Conservation (phyloP, 2,113 vertebrate species). For the Mellivora capensis region DNA sequence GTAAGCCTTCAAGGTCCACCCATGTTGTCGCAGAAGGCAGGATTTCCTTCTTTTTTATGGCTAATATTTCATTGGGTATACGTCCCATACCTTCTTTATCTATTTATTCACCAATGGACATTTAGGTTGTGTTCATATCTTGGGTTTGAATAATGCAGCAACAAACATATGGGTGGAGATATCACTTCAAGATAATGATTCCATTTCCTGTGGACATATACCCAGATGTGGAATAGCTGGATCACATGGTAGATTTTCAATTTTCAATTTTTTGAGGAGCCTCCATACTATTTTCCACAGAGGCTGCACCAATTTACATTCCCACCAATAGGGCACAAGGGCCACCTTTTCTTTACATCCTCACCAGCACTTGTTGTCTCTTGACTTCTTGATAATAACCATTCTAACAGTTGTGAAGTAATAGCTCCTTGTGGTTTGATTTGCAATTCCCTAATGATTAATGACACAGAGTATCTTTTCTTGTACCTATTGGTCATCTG, state of each 20-base stretch:
- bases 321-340: neutral
- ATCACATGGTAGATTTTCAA: neutral
- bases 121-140: neutral
- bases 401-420: neutral
- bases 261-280: neutral
- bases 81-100: neutral
- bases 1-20: neutral
- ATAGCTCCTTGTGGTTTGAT: neutral
- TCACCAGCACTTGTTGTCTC: neutral
- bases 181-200: neutral
- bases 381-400: neutral
- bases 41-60: neutral
- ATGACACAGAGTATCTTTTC: neutral
- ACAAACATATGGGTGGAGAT: neutral
- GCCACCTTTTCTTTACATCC: neutral
- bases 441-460: neutral
- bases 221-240: neutral
- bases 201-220: neutral
- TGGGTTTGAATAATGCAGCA: neutral
- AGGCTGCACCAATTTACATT: neutral
- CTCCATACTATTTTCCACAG: neutral
- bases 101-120: neutral
- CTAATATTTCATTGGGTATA: neutral
- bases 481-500: neutral
- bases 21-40: neutral